Evolutionary conservation across 2,888 invertebrate species (phyloP), one percentile per base, ranked within the genome.

Genomic region (Mechanitis mazaeus): DNA sequence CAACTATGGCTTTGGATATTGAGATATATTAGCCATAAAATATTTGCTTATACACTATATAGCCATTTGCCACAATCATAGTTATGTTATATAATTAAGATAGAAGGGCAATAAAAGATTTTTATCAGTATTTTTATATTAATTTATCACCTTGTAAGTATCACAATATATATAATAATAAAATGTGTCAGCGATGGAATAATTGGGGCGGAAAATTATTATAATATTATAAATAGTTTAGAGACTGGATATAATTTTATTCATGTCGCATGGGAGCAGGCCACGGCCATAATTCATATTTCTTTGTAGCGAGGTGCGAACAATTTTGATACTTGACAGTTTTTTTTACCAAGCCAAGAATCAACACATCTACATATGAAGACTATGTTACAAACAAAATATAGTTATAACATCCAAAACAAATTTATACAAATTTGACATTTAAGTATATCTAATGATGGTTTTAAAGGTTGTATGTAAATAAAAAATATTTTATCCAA

Each of bases 221-320:
- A 87, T 87, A 84, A 82, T 89, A 84, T 81, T 87, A 86, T 87
- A 88, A 88, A 88, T 89, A 89, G 89, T 88, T 87, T 87, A 84
- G 79, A 81, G 73, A 63, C 81, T 80, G 77, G 76, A 77, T 78
- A 82, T 87, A 81, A 85, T 87, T 87, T 87, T 84, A 85, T 84
- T 78, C 75, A 74, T 82, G 84, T 84, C 83, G 75, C 78, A 76
- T 75, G 79, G 75, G 78, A 80, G 78, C 86, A 83, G 81, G 79
- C 83, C 75, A 71, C 80, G 80, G 75, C 72, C 79, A 76, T 89
- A 84, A 87, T 75, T 90, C 89, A 90, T 89, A 88, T 79, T 83
- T 83, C 72, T 78, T 72, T 71, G 72, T 73, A 78, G 72, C 60
- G 57, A 60, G 69, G 58, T 64, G 42, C 50, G 56, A 9, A 28